Evolutionary conservation across 2,797 vertebrate genomes (phyloP), one percentile per base, ranked within the genome.

Genomic region (Anguilla marmorata): DNA sequence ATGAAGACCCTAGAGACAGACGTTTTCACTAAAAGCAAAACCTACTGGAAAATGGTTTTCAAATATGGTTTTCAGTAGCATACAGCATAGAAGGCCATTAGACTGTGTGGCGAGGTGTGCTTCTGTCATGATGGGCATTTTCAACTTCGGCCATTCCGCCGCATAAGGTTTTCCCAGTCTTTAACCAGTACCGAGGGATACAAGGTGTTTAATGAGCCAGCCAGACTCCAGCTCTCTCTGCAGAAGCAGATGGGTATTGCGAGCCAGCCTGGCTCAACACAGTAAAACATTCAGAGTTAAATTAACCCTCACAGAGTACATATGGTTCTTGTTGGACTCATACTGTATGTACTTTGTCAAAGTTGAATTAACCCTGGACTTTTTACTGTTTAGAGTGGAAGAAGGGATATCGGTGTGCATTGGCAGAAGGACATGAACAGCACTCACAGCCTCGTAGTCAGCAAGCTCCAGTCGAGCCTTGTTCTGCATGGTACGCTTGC

Each of bases 401-500:
- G 16, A 79, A 24, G 33, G 19, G 3, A 79, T 45, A 79, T 79
- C 37, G 41, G 74, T 79, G 37, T 16, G 16, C 16, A n/a, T 79
- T 79, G 16, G 5, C 37, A 50, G n/a, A 85, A 69, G 92, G n/a
- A 58, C 27, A 16, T 19, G n/a, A 86, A 76, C 27, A 5, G 16
- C 94, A 99, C 98, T 97, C 95, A 99, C 98, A 80, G 98, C 97
- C 95, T 99, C 98, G 87, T 98, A 99, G 95, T 99, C 98, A 0
- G 98, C 98, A 30, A 99, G 92, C 94, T 99, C 98, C 91, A 99
- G 96, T 88, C 98, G 96, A 87, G 98, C 98, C 95, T 99, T 99
- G 90, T 99, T 99, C 96, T 99, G 98, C 98, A 99, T 99, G 91
- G 98, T 99, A 93, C 98, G 96, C 94, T 99, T 99, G 94, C 98